Evolutionary conservation across 2,113 vertebrate species (phyloP).

Genomic region (Upupa epops): DNA sequence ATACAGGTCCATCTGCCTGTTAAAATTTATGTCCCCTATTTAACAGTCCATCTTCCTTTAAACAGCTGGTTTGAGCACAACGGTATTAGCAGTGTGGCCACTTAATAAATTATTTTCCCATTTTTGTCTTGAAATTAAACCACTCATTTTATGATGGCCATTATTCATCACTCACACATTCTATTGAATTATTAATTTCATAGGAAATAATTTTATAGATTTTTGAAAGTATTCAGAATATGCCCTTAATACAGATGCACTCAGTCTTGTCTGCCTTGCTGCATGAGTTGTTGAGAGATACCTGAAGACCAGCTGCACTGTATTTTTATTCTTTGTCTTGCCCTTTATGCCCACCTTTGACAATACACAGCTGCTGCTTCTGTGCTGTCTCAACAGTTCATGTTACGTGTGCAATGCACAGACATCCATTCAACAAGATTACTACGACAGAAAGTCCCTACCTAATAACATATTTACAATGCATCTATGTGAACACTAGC

Average conservation of each 20-base stretch:
- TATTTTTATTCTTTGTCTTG: not conserved
- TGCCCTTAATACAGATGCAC: not conserved
- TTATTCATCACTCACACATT: not conserved
- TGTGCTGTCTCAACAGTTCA: not conserved
- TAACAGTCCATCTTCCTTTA: not conserved
- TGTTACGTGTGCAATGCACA: not conserved
- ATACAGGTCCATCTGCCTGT: not conserved
- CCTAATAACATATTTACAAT: not conserved
- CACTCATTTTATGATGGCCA: not conserved
- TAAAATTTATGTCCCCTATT: not conserved
- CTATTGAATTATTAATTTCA: not conserved
- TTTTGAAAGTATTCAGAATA: not conserved
- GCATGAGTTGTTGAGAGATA: conserved; percentile 5
- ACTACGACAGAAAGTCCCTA: not conserved
- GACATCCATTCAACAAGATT: not conserved
- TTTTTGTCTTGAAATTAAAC: not conserved
- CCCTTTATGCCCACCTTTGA: not conserved
- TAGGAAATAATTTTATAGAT: not conserved
- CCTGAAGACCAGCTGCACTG: not conserved
- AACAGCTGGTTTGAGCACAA: not conserved
- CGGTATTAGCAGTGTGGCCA: not conserved
- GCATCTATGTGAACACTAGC: not conserved
- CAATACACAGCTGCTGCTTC: not conserved
- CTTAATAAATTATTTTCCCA: not conserved
- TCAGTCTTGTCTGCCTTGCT: not conserved